These are phyloP conservation scores for Nyctibius bracteatus DNA, from an alignment of 2,113 vertebrate species.

Conservation along the genomic window DNA sequence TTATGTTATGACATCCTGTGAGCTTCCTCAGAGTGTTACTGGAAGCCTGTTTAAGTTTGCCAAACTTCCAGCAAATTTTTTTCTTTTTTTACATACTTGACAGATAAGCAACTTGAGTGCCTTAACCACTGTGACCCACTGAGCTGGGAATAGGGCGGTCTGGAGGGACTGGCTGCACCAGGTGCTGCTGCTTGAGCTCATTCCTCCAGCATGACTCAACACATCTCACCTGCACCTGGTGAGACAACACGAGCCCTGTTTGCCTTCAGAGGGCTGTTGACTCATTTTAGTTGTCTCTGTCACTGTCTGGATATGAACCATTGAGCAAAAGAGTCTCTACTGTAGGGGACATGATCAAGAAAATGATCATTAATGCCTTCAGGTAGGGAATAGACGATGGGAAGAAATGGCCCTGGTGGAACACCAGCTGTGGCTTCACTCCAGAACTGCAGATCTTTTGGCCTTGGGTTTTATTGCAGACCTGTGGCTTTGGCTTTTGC, in stretches of 20 bases:
- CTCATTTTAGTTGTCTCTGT: not conserved
- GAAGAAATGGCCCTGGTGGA: not conserved
- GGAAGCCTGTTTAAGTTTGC: slow-evolving; percentile 31
- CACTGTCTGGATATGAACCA: not conserved
- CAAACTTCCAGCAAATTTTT: not conserved
- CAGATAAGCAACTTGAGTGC: not conserved
- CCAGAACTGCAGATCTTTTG: not conserved
- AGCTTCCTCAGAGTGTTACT: slow-evolving; percentile 40
- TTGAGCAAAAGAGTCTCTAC: not conserved
- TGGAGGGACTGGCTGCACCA: rapidly evolving
- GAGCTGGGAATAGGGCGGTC: not conserved
- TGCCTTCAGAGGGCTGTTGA: not conserved
- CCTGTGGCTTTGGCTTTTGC: not conserved
- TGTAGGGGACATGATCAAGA: not conserved
- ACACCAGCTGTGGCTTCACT: not conserved
- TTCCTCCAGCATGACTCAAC: slow-evolving; percentile 23
- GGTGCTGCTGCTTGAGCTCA: not conserved
- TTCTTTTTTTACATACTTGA: not conserved
- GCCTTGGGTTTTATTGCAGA: not conserved
- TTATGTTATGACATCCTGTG: slow-evolving; percentile 19
- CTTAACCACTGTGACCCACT: not conserved
- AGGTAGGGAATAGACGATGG: not conserved
- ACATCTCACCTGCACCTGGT: not conserved
- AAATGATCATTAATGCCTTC: not conserved
- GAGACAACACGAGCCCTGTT: not conserved